Evolutionary conservation across 2,113 vertebrate genomes (phyloP).

Genomic region (Hypanus sabinus): DNA sequence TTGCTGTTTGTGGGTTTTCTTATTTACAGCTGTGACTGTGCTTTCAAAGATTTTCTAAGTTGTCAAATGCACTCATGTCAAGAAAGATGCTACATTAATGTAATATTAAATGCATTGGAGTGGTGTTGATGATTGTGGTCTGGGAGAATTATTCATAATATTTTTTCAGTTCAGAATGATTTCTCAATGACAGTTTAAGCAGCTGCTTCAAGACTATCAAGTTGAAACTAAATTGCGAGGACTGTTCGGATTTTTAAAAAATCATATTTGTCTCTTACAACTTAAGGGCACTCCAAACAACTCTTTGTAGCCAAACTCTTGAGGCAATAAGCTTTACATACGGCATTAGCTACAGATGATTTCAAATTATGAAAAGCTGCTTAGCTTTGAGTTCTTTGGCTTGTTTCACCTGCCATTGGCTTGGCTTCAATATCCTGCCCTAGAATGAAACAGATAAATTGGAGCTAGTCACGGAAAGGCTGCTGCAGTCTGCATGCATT

Average conservation of each 20-base stretch:
- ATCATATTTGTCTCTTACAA: slow-evolving; percentile 19
- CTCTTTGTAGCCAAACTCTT: slow-evolving; percentile 44
- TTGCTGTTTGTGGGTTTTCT: background rate
- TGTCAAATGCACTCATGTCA: background rate
- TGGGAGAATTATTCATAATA: background rate
- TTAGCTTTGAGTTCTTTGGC: slow-evolving; percentile 59
- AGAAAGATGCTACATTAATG: background rate
- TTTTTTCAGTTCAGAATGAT: background rate
- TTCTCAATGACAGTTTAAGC: background rate
- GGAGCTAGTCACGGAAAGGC: slow-evolving; percentile 67
- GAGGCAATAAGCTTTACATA: slow-evolving; percentile 22
- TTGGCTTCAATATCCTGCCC: slow-evolving; percentile 60
- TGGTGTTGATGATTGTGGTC: background rate
- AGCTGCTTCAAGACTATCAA: background rate
- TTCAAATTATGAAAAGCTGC: slow-evolving; percentile 55
- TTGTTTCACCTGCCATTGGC: slow-evolving; percentile 57
- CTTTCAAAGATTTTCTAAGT: background rate
- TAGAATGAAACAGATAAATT: slow-evolving; percentile 64
- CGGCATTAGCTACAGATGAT: slow-evolving; percentile 46
- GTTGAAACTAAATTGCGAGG: background rate
- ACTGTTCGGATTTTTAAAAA: background rate
- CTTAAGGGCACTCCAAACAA: slow-evolving; percentile 40
- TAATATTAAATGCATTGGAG: background rate
- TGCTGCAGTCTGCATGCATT: slow-evolving; percentile 42
- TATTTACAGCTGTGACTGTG: background rate